Conservation (phyloP, 2,888 invertebrate species). For the Neuroscelio doddi region DNA sequence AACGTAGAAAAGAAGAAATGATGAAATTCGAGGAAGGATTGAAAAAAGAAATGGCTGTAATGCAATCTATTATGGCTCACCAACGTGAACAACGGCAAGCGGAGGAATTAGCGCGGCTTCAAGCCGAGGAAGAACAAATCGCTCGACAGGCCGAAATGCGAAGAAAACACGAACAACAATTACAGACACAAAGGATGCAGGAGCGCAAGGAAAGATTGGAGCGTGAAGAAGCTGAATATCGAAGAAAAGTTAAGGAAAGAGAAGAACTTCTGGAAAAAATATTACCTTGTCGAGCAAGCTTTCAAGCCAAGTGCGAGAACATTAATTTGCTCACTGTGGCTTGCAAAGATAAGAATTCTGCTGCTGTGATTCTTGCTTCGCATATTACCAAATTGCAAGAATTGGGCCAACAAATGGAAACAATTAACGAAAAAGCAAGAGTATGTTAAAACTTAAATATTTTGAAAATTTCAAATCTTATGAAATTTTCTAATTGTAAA, state of each 20-base stretch:
- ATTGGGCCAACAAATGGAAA: slow-evolving; percentile 62
- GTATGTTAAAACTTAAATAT: no score
- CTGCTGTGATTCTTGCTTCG: slow-evolving; percentile 49
- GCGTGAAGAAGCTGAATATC: slow-evolving; percentile 57
- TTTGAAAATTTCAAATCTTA: no score
- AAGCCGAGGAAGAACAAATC: slow-evolving; percentile 74
- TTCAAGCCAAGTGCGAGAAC: slow-evolving; percentile 54
- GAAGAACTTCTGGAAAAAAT: slow-evolving; percentile 73
- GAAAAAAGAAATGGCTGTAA: slow-evolving; percentile 61
- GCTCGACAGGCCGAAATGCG: slow-evolving; percentile 75
- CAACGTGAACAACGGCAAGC: slow-evolving; percentile 63
- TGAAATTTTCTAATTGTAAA: no score
- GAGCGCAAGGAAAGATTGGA: slow-evolving; percentile 56
- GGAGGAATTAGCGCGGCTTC: slow-evolving; percentile 72
- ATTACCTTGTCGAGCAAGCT: slow-evolving; percentile 47
- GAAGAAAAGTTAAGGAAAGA: slow-evolving; percentile 71
- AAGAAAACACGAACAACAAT: slow-evolving; percentile 67
- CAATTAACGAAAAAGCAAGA: slow-evolving; percentile 60
- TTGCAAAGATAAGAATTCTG: slow-evolving; percentile 59
- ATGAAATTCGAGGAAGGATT: slow-evolving; percentile 64
- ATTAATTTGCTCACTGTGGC: slow-evolving; percentile 50
- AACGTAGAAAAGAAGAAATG: slow-evolving; percentile 65
- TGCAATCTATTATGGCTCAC: slow-evolving; percentile 51
- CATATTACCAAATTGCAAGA: slow-evolving; percentile 62
- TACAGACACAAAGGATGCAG: slow-evolving; percentile 53